Evolutionary conservation across 1,140 invertebrate species (phyloP).

Genomic region (Panulirus ornatus): DNA sequence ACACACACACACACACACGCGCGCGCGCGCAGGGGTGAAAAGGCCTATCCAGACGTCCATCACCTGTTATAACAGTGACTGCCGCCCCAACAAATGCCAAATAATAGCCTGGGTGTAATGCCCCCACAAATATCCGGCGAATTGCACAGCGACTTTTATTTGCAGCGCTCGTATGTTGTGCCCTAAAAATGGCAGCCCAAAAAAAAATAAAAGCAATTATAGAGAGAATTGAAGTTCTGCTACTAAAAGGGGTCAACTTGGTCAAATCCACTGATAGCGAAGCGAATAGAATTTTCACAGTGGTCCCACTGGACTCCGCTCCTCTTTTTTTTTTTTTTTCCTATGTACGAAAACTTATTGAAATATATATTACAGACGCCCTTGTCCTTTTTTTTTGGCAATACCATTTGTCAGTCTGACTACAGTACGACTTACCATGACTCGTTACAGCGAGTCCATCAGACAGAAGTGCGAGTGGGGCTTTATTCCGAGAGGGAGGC

Average conservation of each 20-base stretch:
- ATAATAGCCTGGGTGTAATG: background rate
- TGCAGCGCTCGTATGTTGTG: background rate
- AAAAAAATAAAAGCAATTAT: constrained; percentile 1
- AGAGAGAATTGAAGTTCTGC: background rate
- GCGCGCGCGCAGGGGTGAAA: no score
- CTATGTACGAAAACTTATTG: no score
- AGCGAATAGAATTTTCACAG: background rate
- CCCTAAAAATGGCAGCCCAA: background rate
- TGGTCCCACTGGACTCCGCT: no score
- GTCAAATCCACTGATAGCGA: background rate
- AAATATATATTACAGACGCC: no score
- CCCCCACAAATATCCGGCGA: background rate
- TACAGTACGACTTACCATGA: no score
- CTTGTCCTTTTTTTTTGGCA: no score
- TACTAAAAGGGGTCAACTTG: background rate
- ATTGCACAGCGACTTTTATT: background rate
- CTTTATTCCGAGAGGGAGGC: no score
- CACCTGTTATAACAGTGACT: background rate
- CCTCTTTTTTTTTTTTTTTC: no score
- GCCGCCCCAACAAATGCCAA: background rate
- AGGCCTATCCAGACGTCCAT: no score
- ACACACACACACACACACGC: background rate
- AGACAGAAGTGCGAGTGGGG: no score
- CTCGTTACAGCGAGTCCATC: no score
- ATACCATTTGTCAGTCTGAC: no score